Evolutionary conservation across 1,140 invertebrate species (phyloP), one percentile per base, ranked within the genome.

Genomic region (Sminthurinus signatus): DNA sequence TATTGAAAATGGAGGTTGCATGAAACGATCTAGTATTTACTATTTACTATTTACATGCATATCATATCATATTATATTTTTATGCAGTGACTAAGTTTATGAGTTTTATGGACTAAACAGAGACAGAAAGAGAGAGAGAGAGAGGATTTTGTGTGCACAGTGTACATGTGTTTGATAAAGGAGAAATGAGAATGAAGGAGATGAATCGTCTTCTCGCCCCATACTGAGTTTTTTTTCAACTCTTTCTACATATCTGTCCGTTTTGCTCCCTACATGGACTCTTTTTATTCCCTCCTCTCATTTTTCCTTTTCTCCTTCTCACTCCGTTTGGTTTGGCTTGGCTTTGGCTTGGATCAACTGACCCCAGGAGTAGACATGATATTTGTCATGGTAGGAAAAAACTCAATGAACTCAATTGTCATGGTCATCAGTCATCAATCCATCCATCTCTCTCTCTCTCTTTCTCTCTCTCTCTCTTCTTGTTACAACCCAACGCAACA

Each of bases 351-450:
- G 65, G 65, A 70, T 70, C 69, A 64, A 64, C 59, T 70, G 69
- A 67, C 69, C 69, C 69, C 54, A 5, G 32, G 54, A 51, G 65
- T n/a, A n/a, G 69, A 70, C 50, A 64, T 67, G 64, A 60, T 61
- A 70, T 70, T 70, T 70, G 69, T 70, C 69, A 70, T 62, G 69
- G 67, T 64, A 62, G 60, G 65, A 62, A 69, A 69, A 62, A 65
- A 65, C 62, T 54, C 56, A 62, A 63, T 63, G 60, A 67, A 55
- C 61, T 56, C 65, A 67, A 67, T 67, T 67, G 65, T 62, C 65
- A 67, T 67, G 62, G 60, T 60, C 60, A 59, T 67, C 56, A 55
- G 50, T 56, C 54, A 36, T 36, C 36, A 21, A 10, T 8, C 3
- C 29, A 36, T 5, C 32, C 3, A 36, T 56, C 39, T 56, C 31